A percentile compares a stretch with the other conserved stretches of the same genome.
phyloP scores from a whole-genome alignment of 64 coral and sea anemone species.

The Catalaphyllia jardinei region DNA sequence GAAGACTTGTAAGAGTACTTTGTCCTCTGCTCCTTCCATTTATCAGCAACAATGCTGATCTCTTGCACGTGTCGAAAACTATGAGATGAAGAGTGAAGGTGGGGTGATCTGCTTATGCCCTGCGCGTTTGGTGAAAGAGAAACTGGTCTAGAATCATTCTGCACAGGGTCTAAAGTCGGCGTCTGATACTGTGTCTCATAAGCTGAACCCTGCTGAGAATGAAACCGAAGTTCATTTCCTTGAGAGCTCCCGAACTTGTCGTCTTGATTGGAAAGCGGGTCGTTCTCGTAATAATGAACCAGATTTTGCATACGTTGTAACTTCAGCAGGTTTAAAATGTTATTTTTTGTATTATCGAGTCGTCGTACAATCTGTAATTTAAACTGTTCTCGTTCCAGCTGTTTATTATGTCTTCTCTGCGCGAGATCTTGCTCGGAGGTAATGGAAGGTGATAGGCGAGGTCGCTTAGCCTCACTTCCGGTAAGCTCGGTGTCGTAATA shows the following conservation, averaged over 20 bases:
- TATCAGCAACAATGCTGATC: background rate
- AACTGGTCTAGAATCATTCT: background rate
- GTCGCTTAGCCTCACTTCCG: conserved; percentile 7
- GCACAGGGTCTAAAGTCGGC: background rate
- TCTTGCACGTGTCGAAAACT: background rate
- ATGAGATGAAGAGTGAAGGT: background rate
- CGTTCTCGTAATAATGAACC: background rate
- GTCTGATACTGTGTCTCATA: background rate
- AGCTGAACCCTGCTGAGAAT: background rate
- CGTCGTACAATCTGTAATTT: background rate
- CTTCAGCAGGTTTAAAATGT: background rate
- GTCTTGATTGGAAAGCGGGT: background rate
- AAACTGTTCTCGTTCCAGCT: background rate
- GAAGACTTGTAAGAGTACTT: background rate
- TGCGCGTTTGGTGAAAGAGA: background rate
- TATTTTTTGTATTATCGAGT: background rate
- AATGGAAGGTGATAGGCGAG: background rate
- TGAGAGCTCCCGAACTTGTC: background rate
- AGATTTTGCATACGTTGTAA: background rate
- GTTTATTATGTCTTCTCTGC: background rate
- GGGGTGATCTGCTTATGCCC: too few species aligned
- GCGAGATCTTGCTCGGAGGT: background rate
- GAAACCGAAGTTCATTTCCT: background rate
- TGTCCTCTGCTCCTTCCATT: background rate
- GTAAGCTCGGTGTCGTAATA: conserved; percentile 16